Conservation (phyloP, 2,797 vertebrate species). For the Myioborus miniatus region DNA sequence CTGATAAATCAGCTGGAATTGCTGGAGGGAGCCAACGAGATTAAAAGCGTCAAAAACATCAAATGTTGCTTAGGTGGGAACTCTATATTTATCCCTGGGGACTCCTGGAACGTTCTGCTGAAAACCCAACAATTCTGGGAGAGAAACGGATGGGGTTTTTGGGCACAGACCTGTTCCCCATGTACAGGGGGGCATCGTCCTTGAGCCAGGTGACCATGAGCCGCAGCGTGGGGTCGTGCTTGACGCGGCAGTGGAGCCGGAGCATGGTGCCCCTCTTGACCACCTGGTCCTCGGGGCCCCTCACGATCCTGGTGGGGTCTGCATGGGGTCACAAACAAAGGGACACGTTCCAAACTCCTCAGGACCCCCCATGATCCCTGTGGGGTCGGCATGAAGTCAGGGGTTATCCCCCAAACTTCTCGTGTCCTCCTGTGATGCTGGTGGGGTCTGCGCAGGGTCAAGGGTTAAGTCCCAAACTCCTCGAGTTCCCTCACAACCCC, state of each 20-base stretch:
- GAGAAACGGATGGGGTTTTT: fast-evolving
- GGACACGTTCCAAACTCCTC: conserved; percentile 51
- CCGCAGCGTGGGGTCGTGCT: conserved; percentile 83
- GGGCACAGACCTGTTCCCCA: conserved; percentile 83
- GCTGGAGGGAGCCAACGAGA: not conserved
- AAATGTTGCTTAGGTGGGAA: not conserved
- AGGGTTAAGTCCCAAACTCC: not conserved
- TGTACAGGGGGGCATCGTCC: conserved; percentile 82
- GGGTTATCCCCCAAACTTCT: conserved; percentile 35
- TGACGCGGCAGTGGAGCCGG: conserved; percentile 86
- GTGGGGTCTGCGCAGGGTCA: conserved; percentile 81
- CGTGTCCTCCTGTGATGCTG: conserved; percentile 82
- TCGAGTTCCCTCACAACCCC: conserved; percentile 83
- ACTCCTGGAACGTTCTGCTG: not conserved
- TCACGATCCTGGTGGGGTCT: conserved; percentile 83
- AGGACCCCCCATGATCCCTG: conserved; percentile 82
- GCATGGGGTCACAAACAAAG: not conserved
- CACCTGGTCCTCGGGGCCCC: conserved; percentile 83
- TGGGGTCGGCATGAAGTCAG: conserved; percentile 79
- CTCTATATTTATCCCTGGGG: fast-evolving
- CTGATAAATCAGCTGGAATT: not conserved
- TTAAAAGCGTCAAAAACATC: not conserved
- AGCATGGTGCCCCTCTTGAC: conserved; percentile 79
- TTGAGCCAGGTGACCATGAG: conserved; percentile 88
- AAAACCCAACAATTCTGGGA: not conserved